Conservation (phyloP, 1,140 invertebrate species). For the Neoseiulus cucumeris region DNA sequence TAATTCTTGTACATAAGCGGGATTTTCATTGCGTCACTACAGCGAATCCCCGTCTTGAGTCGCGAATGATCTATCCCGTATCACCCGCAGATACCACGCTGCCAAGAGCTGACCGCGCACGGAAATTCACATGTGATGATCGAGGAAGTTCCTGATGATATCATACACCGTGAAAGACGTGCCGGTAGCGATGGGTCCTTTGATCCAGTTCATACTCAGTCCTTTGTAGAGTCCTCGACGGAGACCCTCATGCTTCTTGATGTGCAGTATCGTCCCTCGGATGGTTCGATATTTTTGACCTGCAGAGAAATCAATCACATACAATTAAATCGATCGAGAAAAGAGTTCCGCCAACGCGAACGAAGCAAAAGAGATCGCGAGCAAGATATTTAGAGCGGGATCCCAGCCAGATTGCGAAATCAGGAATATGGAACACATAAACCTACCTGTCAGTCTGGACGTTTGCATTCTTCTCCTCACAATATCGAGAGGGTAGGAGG, state of each 20-base stretch:
- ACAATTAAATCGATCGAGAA: too few species aligned
- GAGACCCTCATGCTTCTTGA: slow-evolving; percentile 56
- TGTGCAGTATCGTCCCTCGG: slow-evolving; percentile 18
- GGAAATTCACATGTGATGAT: neutral
- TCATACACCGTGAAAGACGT: slow-evolving; percentile 95
- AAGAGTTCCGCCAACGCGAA: too few species aligned
- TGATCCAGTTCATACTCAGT: slow-evolving; percentile 96
- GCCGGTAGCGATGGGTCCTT: slow-evolving; percentile 93
- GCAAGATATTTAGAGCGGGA: slow-evolving; percentile 39
- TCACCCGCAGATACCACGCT: too few species aligned
- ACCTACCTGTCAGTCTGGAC: slow-evolving; percentile 32
- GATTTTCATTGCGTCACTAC: too few species aligned
- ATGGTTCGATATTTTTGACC: slow-evolving; percentile 18
- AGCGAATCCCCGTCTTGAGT: too few species aligned
- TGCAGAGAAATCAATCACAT: neutral
- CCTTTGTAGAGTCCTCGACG: slow-evolving; percentile 87
- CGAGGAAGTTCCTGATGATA: slow-evolving; percentile 38
- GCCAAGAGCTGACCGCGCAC: too few species aligned
- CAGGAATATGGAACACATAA: neutral
- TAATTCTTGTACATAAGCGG: too few species aligned
- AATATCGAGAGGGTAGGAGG: slow-evolving; percentile 87
- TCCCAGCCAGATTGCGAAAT: slow-evolving; percentile 31
- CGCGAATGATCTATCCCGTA: too few species aligned
- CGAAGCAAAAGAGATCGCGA: slow-evolving; percentile 30
- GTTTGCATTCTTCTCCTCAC: slow-evolving; percentile 68